Conservation (phyloP, 2,888 invertebrate species). For the Elgonia sp. region DNA sequence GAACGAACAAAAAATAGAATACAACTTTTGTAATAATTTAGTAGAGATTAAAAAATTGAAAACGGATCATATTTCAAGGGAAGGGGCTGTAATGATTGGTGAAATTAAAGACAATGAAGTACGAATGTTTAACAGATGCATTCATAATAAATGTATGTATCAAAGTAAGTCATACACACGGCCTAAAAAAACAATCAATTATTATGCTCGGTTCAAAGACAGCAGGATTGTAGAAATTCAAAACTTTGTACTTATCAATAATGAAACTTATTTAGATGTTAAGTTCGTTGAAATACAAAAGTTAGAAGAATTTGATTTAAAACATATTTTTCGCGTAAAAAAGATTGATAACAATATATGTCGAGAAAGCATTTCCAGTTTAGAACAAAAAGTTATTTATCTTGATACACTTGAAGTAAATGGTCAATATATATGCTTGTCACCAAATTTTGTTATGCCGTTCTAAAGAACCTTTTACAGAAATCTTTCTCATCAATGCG, state of each 20-base stretch:
- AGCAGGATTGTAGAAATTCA: constrained; percentile 29
- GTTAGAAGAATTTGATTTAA: background rate
- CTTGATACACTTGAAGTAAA: background rate
- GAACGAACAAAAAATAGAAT: constrained; percentile 1
- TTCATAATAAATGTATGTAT: constrained; percentile 18
- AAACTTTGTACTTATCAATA: constrained; percentile 7
- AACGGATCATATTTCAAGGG: background rate
- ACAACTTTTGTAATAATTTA: constrained; percentile 6
- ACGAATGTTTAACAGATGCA: constrained; percentile 4
- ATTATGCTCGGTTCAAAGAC: constrained; percentile 31
- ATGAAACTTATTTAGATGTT: constrained; percentile 14
- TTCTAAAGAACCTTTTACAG: background rate
- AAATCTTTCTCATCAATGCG: too few relatives aligned
- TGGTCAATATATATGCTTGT: constrained; percentile 20
- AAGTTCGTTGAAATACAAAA: constrained; percentile 21
- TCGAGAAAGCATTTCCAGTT: too few relatives aligned
- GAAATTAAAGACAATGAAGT: background rate
- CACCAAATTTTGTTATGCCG: constrained; percentile 19
- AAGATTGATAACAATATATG: background rate
- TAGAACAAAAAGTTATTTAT: constrained; percentile 20
- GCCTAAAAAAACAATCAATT: constrained; percentile 35
- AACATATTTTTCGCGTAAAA: constrained; percentile 10
- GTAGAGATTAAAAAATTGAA: constrained; percentile 5
- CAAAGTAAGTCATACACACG: constrained; percentile 19
- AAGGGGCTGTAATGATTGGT: constrained; percentile 21